Evolutionary conservation across 2,888 invertebrate genomes (phyloP).

Genomic region (Eupithecia dodoneata): DNA sequence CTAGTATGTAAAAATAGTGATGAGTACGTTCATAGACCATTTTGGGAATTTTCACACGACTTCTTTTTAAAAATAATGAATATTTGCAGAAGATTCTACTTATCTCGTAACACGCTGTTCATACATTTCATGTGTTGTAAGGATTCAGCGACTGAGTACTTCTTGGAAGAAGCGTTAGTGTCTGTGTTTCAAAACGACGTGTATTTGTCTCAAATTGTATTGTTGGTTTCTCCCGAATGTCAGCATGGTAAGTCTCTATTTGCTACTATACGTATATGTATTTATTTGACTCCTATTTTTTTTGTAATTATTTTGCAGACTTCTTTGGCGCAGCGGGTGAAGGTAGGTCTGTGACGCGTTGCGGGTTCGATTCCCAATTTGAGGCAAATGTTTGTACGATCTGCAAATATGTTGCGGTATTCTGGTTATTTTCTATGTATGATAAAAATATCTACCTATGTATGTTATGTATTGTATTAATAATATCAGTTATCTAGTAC

Average conservation of each 20-base stretch:
- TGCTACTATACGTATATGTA: neutral
- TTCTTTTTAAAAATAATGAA: neutral
- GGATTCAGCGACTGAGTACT: conserved; percentile 62
- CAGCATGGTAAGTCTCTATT: conserved; percentile 57
- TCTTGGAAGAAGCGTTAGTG: conserved; percentile 67
- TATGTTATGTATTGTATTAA: too few species aligned
- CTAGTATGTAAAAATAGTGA: neutral
- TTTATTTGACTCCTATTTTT: neutral
- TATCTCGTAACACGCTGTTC: conserved; percentile 83
- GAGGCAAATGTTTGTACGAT: too few species aligned
- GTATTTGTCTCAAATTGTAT: conserved; percentile 75
- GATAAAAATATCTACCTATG: too few species aligned
- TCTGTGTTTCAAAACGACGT: conserved; percentile 77
- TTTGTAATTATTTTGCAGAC: neutral
- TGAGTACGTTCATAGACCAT: neutral
- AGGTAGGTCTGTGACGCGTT: neutral
- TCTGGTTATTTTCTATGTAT: too few species aligned
- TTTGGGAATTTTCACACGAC: neutral
- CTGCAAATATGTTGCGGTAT: too few species aligned
- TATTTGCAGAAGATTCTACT: conserved; percentile 64
- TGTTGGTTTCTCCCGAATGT: conserved; percentile 77
- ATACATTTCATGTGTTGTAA: conserved; percentile 84
- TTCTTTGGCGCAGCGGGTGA: neutral
- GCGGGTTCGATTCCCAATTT: neutral
- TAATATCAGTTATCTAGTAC: too few species aligned